phyloP scores from a whole-genome alignment of 1,140 invertebrate species.

The Chelonus insularis region DNA sequence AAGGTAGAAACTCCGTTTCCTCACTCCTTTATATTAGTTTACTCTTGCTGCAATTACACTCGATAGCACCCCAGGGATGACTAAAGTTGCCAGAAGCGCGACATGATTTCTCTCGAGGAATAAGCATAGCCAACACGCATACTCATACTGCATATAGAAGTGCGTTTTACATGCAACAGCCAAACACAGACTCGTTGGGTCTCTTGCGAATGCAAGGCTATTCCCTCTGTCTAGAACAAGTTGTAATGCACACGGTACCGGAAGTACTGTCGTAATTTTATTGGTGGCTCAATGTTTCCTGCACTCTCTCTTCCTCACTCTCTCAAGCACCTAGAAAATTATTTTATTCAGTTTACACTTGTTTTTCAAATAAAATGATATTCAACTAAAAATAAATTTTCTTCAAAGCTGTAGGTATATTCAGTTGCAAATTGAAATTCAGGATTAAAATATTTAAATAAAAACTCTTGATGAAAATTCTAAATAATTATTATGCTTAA shows the following conservation, averaged over 20 bases:
- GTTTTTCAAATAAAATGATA: too few relatives aligned
- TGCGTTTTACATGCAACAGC: too few relatives aligned
- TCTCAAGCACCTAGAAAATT: too few relatives aligned
- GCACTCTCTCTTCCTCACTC: constrained; percentile 12
- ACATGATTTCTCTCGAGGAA: constrained; percentile 47
- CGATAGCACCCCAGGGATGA: constrained; percentile 41
- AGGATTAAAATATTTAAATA: too few relatives aligned
- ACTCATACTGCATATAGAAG: too few relatives aligned
- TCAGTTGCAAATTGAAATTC: too few relatives aligned
- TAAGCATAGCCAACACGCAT: constrained; percentile 25
- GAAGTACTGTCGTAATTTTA: constrained; percentile 31
- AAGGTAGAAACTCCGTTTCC: constrained; percentile 2
- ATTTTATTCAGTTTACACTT: too few relatives aligned
- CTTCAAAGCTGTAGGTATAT: too few relatives aligned
- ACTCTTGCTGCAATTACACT: constrained; percentile 45
- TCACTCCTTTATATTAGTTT: constrained; percentile 40
- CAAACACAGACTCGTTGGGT: constrained; percentile 2
- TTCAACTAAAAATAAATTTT: too few relatives aligned
- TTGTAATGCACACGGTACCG: constrained; percentile 35
- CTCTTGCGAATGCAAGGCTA: constrained; percentile 8
- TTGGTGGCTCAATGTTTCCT: constrained; percentile 10
- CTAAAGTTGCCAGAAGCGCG: constrained; percentile 41
- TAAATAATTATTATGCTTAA: too few relatives aligned
- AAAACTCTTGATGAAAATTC: too few relatives aligned
- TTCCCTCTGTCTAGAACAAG: constrained; percentile 31